Evolutionary conservation across 2,888 invertebrate species (phyloP).

Genomic region (Andricus quercusramuli): DNA sequence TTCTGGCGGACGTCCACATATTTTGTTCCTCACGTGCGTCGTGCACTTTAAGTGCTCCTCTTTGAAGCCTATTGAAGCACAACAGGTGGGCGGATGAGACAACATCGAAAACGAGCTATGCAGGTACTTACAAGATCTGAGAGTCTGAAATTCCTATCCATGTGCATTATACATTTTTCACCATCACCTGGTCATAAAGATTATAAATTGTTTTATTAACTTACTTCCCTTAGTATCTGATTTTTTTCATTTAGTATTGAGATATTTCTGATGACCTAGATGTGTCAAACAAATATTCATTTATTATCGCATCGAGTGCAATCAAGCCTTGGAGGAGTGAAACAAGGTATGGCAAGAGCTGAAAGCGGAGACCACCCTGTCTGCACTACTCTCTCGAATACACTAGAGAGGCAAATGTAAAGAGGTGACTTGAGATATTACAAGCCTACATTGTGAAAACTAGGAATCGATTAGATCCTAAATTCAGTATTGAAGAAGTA

Average conservation of each 20-base stretch:
- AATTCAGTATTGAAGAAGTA: too few species aligned
- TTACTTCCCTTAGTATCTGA: not conserved
- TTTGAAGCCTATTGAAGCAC: slow-evolving; percentile 7
- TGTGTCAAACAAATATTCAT: not conserved
- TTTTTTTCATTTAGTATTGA: not conserved
- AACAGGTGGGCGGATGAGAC: slow-evolving; percentile 7
- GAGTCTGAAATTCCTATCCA: not conserved
- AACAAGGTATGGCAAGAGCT: not conserved
- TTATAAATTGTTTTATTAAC: not conserved
- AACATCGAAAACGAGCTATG: slow-evolving; percentile 7
- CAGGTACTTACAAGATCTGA: slow-evolving; percentile 1
- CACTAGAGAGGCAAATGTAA: not conserved
- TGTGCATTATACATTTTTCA: not conserved
- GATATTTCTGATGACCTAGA: not conserved
- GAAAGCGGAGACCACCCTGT: not conserved
- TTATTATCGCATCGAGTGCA: slow-evolving; percentile 3
- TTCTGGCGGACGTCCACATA: not conserved
- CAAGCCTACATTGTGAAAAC: too few species aligned
- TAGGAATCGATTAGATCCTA: too few species aligned
- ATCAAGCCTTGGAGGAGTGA: not conserved
- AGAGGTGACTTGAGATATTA: not conserved
- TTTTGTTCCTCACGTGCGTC: slow-evolving; percentile 7
- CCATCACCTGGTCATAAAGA: not conserved
- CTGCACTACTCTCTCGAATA: not conserved
- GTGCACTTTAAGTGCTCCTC: slow-evolving; percentile 4